phyloP scores from a whole-genome alignment of 2,888 invertebrate genomes.

The Ischnus inquisitorius region DNA sequence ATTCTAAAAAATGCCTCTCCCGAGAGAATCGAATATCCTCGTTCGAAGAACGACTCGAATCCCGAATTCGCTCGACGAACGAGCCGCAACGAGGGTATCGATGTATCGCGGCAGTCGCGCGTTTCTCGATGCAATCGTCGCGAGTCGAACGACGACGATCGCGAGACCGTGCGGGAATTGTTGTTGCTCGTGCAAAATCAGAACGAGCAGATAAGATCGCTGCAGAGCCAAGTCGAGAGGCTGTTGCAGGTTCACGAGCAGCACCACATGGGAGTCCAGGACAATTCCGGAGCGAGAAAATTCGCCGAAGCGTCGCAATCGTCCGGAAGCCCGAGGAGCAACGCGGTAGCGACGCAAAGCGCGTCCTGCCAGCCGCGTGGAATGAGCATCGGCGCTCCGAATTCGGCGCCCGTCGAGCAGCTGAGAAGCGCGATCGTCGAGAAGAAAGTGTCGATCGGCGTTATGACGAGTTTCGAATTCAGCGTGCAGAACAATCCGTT shows the following conservation, averaged over 20 bases:
- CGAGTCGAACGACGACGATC: constrained; percentile 63
- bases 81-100: neutral
- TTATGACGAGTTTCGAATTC: constrained; percentile 91
- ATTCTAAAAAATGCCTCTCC: constrained; percentile 47
- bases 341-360: constrained; percentile 8
- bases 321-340: neutral
- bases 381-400: constrained; percentile 34
- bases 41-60: neutral
- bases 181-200: constrained; percentile 89
- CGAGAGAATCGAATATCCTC: neutral
- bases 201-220: constrained; percentile 88
- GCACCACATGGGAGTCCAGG: constrained; percentile 30
- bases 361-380: constrained; percentile 27
- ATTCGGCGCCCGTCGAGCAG: constrained; percentile 69
- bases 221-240: constrained; percentile 89
- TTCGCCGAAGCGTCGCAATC: neutral
- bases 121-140: constrained; percentile 42
- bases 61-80: constrained; percentile 20
- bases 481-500: constrained; percentile 82
- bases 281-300: constrained; percentile 52
- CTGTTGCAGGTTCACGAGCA: constrained; percentile 84
- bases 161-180: constrained; percentile 85
- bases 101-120: neutral
- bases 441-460: constrained; percentile 89
- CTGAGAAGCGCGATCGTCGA: constrained; percentile 82